phyloP scores from a whole-genome alignment of 2,797 vertebrate genomes.

The Macropodus opercularis region DNA sequence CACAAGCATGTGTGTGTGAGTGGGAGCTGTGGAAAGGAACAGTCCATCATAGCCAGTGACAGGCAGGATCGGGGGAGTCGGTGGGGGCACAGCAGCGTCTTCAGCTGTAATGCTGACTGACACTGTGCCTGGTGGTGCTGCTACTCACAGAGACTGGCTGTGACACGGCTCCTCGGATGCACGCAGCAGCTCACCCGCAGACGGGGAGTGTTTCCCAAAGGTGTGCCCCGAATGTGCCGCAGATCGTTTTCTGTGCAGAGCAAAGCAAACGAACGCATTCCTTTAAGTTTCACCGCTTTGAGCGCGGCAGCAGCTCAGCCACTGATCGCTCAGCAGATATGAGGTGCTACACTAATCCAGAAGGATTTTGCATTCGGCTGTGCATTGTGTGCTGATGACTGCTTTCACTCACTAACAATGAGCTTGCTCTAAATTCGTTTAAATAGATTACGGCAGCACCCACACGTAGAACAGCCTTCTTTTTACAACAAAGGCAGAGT shows the following conservation, averaged over 20 bases:
- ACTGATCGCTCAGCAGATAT: conserved; percentile 14
- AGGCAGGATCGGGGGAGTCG: conserved; percentile 53
- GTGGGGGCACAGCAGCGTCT: conserved; percentile 41
- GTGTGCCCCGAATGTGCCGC: not conserved
- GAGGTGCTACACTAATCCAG: conserved; percentile 16
- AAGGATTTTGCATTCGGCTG: conserved; percentile 25
- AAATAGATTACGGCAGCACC: conserved; percentile 12
- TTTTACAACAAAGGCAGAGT: conserved; percentile 13
- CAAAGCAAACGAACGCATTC: not conserved
- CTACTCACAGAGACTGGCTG: conserved; percentile 56
- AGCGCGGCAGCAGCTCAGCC: not conserved
- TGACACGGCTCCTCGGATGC: conserved; percentile 45
- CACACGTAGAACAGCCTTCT: not conserved
- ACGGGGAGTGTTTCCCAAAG: not conserved
- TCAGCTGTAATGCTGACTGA: conserved; percentile 73
- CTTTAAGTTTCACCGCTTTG: conserved; percentile 7
- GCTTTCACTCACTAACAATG: conserved; percentile 21
- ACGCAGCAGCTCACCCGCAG: conserved; percentile 11
- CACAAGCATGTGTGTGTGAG: not conserved
- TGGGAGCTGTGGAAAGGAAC: conserved; percentile 45
- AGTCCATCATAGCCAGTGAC: conserved; percentile 65
- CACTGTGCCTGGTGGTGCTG: conserved; percentile 63
- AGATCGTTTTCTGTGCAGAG: not conserved
- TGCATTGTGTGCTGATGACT: conserved; percentile 17
- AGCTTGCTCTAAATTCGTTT: conserved; percentile 7